Evolutionary conservation across 2,113 vertebrate genomes (phyloP).

Genomic region (Myrmecophaga tridactyla): DNA sequence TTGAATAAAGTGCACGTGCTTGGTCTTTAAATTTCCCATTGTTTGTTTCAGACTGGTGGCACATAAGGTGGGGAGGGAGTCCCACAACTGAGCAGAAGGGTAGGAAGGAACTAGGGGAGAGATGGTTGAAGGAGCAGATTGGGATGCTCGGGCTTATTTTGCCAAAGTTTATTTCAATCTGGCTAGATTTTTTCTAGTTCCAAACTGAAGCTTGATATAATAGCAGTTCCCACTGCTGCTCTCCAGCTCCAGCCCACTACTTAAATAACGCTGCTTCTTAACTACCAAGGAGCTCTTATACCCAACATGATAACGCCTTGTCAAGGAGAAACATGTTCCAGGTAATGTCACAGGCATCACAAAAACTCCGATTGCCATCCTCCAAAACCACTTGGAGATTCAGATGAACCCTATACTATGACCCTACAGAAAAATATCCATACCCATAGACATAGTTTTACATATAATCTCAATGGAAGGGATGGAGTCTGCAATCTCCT

Average conservation of each 20-base stretch:
- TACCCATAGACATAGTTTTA: neutral
- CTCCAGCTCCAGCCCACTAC: neutral
- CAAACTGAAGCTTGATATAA: neutral
- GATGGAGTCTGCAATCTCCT: neutral
- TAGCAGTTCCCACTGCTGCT: neutral
- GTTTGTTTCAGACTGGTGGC: neutral
- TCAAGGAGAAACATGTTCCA: neutral
- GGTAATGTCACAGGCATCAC: neutral
- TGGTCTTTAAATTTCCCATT: neutral
- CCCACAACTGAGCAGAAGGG: neutral
- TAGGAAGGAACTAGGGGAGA: neutral
- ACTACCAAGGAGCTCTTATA: conserved; percentile 44
- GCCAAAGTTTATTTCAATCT: neutral
- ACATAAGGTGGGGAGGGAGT: neutral
- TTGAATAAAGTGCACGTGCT: neutral
- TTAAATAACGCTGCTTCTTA: conserved; percentile 44
- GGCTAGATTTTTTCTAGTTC: conserved; percentile 8
- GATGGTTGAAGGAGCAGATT: neutral
- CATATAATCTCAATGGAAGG: neutral
- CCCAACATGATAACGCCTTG: neutral
- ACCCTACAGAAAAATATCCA: neutral
- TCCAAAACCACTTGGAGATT: neutral
- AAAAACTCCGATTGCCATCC: conserved; percentile 6
- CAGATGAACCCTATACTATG: neutral
- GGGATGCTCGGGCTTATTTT: neutral